Base-by-base conservation (phyloP, 1,140 invertebrate genomes). In the Psilanteris sp. region DNA sequence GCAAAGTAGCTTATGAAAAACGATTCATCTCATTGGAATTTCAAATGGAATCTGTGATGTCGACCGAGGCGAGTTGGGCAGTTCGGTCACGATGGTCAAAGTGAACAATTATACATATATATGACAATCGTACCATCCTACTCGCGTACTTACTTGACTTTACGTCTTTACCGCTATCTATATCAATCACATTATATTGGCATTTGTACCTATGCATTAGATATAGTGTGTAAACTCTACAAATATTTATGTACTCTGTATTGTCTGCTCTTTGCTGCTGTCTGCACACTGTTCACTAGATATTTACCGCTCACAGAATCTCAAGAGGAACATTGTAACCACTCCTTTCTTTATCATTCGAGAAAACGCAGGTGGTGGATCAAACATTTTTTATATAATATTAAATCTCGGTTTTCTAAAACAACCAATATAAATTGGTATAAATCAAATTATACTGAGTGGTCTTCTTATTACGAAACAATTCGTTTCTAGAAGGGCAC, bases 161-260 rank as follows among this genome's bases (percentile, higher is more conserved):
- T 52, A 46, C 29, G 54, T 44, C 71, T 74, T 27, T 67, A 66
- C 32, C 44, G 44, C 70, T 73, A 74, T 67, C 71, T 74, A 57
- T 73, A 67, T 59, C 61, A 67, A 61, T 59, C 54, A 55, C 54
- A 74, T 67, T 64, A 67, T 74, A 74, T 74, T 77, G 52, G 57
- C 57, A 68, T 68, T 70, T 76, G 73, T 77, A 77, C 46, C 59
- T 70, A 66, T 66, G 59, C 72, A 75, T 75, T 75, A 75, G 55
- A 76, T 50, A 64, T 66, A 66, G 55, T 52, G 52, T 71, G 43
- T 76, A 70, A 55, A 66, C 66, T 70, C 14, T 59, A 68, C 54
- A 70, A 46, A 77, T 71, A 77, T 71, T 71, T 71, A 66, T 66
- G 54, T 67, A 77, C 61, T 77, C 67, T 76, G 57, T 66, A 76